Evolutionary conservation across 1,140 invertebrate species (phyloP), one percentile per base, ranked within the genome.

Genomic region (Heterodera schachtii): DNA sequence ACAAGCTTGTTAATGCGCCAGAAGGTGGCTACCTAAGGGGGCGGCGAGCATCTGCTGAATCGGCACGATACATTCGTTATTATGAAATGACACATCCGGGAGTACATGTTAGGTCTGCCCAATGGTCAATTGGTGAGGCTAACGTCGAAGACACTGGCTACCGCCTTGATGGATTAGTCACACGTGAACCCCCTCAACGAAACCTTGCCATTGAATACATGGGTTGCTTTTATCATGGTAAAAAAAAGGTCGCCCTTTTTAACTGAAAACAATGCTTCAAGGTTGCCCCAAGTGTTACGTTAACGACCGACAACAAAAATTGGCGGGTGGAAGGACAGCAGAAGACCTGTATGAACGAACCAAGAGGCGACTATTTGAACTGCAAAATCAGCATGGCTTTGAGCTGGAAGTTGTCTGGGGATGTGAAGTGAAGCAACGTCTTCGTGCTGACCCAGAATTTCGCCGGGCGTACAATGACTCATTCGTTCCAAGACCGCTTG

Each of bases 201-300:
- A n/a, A 60, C 8, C 52, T 79, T 9, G 78, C 73, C 6, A 74
- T 79, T n/a, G 78, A 79, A 19, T 79, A 74, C n/a, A 71, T 79
- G 44, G 78, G 75, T 31, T 77, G 44, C n/a, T 77, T 67, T 8
- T 31, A 80, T 21, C 21, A n/a, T 41, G 11, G 19, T 19, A 60
- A 16, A 4, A 47, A 43, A 47, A 43, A 79, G 16, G 19, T 60
- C 8, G 19, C 6, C 41, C 9, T 67, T 21, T 47, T 47, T 1
- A 31, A 31, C 31, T 1, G 31, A 31, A 31, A 31, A 31, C 0
- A 31, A 31, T 31, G 31, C 31, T 31, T 31, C 0, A 31, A 78
- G 78, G 78, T 6, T 79, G 78, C 57, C 75, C 44, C 11, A n/a
- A 5, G 3, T 79, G 78, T 21, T 79, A 70, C 78, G 60, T 21